Conservation (phyloP, 2,113 vertebrate species). For the Cyrtonyx montezumae region DNA sequence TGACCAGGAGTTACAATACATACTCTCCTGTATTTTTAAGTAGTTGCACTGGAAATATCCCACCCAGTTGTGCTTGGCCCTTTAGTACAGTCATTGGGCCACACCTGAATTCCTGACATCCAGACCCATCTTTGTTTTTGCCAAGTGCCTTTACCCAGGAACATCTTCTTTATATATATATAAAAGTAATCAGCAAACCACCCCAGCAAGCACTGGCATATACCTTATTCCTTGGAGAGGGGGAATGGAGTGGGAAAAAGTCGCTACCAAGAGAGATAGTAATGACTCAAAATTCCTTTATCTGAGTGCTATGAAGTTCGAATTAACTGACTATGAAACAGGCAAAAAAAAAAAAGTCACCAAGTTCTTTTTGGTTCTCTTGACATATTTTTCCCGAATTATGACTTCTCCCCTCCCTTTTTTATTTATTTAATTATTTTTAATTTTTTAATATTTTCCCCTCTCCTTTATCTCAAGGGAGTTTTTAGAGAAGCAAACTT, state of each 20-base stretch:
- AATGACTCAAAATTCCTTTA: conserved; percentile 60
- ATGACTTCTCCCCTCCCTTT: neutral
- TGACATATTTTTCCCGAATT: neutral
- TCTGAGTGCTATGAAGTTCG: conserved; percentile 64
- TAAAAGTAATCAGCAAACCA: neutral
- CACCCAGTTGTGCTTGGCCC: conserved; percentile 52
- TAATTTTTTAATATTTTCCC: neutral
- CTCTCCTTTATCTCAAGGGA: conserved; percentile 49
- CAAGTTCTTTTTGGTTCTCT: conserved; percentile 15
- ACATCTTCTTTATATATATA: neutral
- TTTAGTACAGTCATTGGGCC: conserved; percentile 54
- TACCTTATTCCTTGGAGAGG: conserved; percentile 46
- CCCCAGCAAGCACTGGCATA: conserved; percentile 12
- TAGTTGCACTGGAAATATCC: conserved; percentile 53
- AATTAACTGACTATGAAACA: conserved; percentile 67
- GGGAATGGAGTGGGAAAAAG: neutral
- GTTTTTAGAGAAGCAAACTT: conserved; percentile 70
- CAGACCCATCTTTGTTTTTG: conserved; percentile 68
- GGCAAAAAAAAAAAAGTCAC: conserved; percentile 12
- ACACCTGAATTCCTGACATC: conserved; percentile 69
- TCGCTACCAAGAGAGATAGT: conserved; percentile 30
- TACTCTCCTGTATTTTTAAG: conserved; percentile 63
- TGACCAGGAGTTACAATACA: conserved; percentile 65
- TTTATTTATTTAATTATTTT: neutral
- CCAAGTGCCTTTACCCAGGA: conserved; percentile 36